Conservation (phyloP, 2,797 vertebrate genomes). For the Xiphorhynchus erythropygius region DNA sequence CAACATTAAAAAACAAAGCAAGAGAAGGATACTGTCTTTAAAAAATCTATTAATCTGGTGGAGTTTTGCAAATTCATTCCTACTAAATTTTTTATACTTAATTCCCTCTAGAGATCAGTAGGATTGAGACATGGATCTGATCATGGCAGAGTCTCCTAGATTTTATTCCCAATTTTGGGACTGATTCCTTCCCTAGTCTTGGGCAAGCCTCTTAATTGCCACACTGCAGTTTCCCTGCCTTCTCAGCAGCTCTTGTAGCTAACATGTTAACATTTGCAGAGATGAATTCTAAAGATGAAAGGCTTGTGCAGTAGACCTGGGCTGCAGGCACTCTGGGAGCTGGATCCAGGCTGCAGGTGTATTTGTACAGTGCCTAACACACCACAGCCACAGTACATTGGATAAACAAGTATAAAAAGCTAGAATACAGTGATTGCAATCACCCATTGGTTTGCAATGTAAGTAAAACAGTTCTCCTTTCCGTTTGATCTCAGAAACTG, state of each 20-base stretch:
- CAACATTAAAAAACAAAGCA: neutral
- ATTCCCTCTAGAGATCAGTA: neutral
- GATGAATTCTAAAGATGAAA: neutral
- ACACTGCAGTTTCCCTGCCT: neutral
- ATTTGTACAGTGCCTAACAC: slow-evolving; percentile 15
- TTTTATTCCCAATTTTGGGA: neutral
- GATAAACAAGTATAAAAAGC: slow-evolving; percentile 20
- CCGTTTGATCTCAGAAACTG: neutral
- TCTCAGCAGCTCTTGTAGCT: neutral
- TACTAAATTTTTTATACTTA: neutral
- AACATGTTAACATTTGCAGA: neutral
- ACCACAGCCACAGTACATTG: neutral
- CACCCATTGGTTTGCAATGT: neutral
- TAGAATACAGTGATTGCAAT: neutral
- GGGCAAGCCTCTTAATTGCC: neutral
- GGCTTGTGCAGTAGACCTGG: neutral
- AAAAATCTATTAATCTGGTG: neutral
- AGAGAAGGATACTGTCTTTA: neutral
- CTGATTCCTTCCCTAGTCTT: neutral
- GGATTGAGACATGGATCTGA: neutral
- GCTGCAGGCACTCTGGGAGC: neutral
- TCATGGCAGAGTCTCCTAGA: neutral
- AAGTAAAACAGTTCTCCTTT: neutral
- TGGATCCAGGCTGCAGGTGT: slow-evolving; percentile 11
- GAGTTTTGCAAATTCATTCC: neutral